A percentile compares a stretch with the other conserved stretches of the same genome.
Conservation (phyloP, 2,797 vertebrate species). For the Mormyrus proboscirostris region DNA sequence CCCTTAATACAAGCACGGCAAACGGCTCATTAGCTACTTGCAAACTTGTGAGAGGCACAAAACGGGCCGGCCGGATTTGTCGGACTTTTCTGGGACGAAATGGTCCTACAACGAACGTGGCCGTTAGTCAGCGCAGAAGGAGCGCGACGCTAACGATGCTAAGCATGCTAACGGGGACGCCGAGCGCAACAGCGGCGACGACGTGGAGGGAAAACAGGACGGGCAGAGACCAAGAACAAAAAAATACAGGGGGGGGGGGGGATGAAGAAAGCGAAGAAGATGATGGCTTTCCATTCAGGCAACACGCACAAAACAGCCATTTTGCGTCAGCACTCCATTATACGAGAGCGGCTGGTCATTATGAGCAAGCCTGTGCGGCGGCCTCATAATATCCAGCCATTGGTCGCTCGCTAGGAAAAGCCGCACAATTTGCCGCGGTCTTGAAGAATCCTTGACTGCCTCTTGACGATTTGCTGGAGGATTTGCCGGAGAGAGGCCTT, state of each 20-base stretch:
- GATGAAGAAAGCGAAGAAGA: conserved; percentile 29
- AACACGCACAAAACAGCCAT: conserved; percentile 57
- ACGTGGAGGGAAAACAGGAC: conserved; percentile 47
- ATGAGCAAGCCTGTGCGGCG: conserved; percentile 56
- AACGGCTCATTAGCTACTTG: conserved; percentile 51
- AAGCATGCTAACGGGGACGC: not conserved
- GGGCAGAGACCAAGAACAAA: conserved; percentile 47
- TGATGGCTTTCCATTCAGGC: conserved; percentile 56
- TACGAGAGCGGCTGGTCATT: conserved; percentile 62
- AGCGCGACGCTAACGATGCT: not conserved
- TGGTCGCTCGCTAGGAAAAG: conserved; percentile 69
- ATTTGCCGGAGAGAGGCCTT: conserved; percentile 60
- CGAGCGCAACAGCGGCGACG: conserved; percentile 39
- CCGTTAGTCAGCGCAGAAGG: not conserved
- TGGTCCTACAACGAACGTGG: conserved; percentile 43
- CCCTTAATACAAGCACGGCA: conserved; percentile 48
- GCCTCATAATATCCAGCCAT: conserved; percentile 67
- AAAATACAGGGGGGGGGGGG: conserved; percentile 13
- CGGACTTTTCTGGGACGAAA: conserved; percentile 48
- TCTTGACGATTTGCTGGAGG: conserved; percentile 49
- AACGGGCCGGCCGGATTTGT: conserved; percentile 37
- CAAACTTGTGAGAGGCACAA: conserved; percentile 39
- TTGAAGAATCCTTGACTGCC: conserved; percentile 54
- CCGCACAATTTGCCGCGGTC: conserved; percentile 60
- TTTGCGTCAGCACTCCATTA: conserved; percentile 60